A percentile compares a stretch with the other conserved stretches of the same genome.
These are phyloP conservation scores for Euphydryas editha DNA, from an alignment of 2,888 invertebrate genomes.

Conservation along the genomic window DNA sequence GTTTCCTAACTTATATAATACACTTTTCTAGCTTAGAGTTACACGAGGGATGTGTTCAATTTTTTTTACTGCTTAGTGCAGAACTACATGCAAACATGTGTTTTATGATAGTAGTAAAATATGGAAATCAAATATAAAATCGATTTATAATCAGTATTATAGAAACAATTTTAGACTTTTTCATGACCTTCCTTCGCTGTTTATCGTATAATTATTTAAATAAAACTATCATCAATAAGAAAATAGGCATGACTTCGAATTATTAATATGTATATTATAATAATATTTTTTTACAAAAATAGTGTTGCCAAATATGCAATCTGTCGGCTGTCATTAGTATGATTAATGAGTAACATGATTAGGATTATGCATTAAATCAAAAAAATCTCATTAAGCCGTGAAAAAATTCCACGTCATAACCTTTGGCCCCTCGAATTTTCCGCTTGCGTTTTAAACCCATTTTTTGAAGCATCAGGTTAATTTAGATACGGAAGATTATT, in stretches of 20 bases:
- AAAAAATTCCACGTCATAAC: slow-evolving; percentile 37
- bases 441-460: slow-evolving; percentile 12
- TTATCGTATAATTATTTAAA: too few species aligned
- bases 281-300: too few species aligned
- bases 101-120: background rate
- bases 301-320: slow-evolving; percentile 3
- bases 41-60: slow-evolving; percentile 1
- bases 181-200: too few species aligned
- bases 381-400: slow-evolving; percentile 27
- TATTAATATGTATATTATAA: too few species aligned
- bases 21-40: slow-evolving; percentile 24
- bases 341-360: slow-evolving; percentile 38
- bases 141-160: too few species aligned
- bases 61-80: background rate
- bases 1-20: slow-evolving; percentile 32
- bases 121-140: too few species aligned
- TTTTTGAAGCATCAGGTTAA: slow-evolving; percentile 17
- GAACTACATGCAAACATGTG: background rate
- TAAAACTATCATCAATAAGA: too few species aligned
- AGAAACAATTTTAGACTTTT: too few species aligned
- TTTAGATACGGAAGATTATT: slow-evolving; percentile 15
- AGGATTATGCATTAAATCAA: slow-evolving; percentile 36
- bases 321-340: slow-evolving; percentile 30
- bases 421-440: slow-evolving; percentile 30
- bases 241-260: too few species aligned